Evolutionary conservation across 2,888 invertebrate species (phyloP).

Genomic region (Dasypolia templi): DNA sequence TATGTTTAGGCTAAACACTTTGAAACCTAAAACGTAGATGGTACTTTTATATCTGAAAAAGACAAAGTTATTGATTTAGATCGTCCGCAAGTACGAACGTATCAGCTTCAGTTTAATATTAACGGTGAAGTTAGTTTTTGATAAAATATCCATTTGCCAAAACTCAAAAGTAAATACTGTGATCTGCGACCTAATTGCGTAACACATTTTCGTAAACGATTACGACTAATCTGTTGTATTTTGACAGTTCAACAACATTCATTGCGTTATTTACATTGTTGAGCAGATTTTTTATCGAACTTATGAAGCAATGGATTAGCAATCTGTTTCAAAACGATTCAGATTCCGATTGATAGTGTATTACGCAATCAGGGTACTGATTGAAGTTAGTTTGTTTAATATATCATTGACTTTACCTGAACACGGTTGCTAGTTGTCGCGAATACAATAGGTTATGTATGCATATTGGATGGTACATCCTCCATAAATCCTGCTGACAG

Average conservation of each 20-base stretch:
- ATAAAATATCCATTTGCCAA: constrained; percentile 16
- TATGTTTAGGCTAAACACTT: background rate
- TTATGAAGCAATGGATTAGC: too few species aligned
- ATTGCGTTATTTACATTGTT: too few species aligned
- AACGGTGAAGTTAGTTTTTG: constrained; percentile 6
- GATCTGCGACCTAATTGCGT: too few species aligned
- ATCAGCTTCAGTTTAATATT: constrained; percentile 3
- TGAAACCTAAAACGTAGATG: background rate
- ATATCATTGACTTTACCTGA: constrained; percentile 9
- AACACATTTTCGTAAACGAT: too few species aligned
- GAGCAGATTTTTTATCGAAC: too few species aligned
- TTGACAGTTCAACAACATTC: too few species aligned
- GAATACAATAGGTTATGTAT: constrained; percentile 21
- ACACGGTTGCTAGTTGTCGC: background rate
- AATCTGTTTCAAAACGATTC: too few species aligned
- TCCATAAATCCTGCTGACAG: constrained; percentile 3
- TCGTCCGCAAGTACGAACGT: background rate
- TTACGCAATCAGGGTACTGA: too few species aligned
- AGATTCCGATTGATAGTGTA: too few species aligned
- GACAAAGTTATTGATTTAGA: constrained; percentile 22
- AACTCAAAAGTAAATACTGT: constrained; percentile 23
- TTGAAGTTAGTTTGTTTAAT: constrained; percentile 21
- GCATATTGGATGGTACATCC: constrained; percentile 12
- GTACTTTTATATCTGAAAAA: background rate
- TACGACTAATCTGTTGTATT: too few species aligned